phyloP scores from a whole-genome alignment of 2,888 invertebrate species.

The Cynaeus angustus region DNA sequence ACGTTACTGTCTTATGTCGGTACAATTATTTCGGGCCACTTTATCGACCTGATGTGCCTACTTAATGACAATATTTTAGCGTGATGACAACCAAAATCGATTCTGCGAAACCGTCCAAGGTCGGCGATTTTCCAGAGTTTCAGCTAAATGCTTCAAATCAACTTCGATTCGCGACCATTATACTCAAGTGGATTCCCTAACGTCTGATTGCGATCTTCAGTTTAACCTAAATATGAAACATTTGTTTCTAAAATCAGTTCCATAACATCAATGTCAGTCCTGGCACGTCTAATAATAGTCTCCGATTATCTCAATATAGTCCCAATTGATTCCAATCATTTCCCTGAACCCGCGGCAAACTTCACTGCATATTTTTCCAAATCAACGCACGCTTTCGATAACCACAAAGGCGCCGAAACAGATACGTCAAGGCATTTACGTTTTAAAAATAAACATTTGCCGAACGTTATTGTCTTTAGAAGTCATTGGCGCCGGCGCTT shows the following conservation, averaged over 20 bases:
- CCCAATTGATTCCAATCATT: not conserved
- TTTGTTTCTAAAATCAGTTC: too few relatives aligned
- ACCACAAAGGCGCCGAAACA: constrained; percentile 54
- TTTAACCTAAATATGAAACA: too few relatives aligned
- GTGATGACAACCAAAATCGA: not conserved
- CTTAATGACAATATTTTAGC: not conserved
- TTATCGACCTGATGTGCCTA: not conserved
- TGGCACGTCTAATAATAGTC: not conserved
- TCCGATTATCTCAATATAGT: not conserved
- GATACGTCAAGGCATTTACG: constrained; percentile 49
- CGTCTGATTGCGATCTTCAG: too few relatives aligned
- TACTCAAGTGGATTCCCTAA: too few relatives aligned
- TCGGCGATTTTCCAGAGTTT: not conserved
- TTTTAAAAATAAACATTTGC: constrained; percentile 48
- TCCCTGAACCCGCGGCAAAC: constrained; percentile 2
- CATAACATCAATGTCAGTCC: too few relatives aligned
- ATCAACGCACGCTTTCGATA: constrained; percentile 19
- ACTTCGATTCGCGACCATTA: too few relatives aligned
- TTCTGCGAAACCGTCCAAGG: not conserved
- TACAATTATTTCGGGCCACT: not conserved
- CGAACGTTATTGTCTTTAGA: constrained; percentile 43
- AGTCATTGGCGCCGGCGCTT: constrained; percentile 42
- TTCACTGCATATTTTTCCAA: constrained; percentile 4
- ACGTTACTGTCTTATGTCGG: not conserved
- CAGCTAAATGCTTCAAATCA: not conserved